Percentiles rank a stretch among this genome's conserved stretches.
Conservation (phyloP, 1,140 invertebrate species). For the Pararge aegeria region DNA sequence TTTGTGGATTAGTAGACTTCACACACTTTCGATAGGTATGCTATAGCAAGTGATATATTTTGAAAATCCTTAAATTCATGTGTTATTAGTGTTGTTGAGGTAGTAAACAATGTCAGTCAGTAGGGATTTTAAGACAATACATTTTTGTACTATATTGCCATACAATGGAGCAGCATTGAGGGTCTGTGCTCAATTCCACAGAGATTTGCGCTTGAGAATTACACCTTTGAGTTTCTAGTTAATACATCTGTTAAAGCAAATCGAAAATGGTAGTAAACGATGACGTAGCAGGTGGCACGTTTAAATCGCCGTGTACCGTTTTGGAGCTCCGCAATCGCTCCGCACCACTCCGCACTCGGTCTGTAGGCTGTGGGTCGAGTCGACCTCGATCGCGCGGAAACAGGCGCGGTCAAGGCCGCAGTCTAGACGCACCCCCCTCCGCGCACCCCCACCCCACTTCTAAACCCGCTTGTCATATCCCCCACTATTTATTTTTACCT, state of each 20-base stretch:
- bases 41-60: too few relatives aligned
- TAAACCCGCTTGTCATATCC: slow-evolving; percentile 28
- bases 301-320: slow-evolving; percentile 22
- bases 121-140: too few relatives aligned
- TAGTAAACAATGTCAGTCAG: too few relatives aligned
- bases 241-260: background rate
- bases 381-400: slow-evolving; percentile 70
- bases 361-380: slow-evolving; percentile 57
- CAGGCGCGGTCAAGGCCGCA: slow-evolving; percentile 70
- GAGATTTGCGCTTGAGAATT: too few relatives aligned
- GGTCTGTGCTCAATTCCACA: too few relatives aligned
- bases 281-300: slow-evolving; percentile 3
- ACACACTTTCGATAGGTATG: too few relatives aligned
- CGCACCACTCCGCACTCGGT: slow-evolving; percentile 55
- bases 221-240: too few relatives aligned
- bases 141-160: too few relatives aligned
- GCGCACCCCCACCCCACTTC: slow-evolving; percentile 32
- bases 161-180: too few relatives aligned
- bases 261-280: background rate
- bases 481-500: slow-evolving; percentile 60
- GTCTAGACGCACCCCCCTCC: slow-evolving; percentile 66
- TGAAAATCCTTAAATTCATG: too few relatives aligned
- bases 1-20: too few relatives aligned
- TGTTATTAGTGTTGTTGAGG: too few relatives aligned
- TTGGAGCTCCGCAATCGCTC: slow-evolving; percentile 25